Evolutionary conservation across 2,888 invertebrate genomes (phyloP).

Genomic region (Netelia inedita): DNA sequence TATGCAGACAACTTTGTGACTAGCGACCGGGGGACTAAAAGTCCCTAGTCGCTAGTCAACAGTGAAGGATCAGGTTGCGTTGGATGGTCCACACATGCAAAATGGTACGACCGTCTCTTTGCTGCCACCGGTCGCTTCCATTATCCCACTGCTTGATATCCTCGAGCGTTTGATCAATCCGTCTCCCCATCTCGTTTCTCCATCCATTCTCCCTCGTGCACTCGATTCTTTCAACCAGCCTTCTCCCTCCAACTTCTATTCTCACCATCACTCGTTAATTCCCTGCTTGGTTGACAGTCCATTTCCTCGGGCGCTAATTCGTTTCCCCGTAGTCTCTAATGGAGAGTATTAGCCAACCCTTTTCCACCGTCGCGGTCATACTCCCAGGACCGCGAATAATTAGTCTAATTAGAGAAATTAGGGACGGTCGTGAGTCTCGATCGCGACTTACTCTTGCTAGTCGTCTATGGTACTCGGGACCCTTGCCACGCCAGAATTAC

Average conservation of each 20-base stretch:
- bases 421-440: slow-evolving; percentile 49
- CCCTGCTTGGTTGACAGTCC: slow-evolving; percentile 52
- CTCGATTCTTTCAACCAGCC: slow-evolving; percentile 1
- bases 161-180: slow-evolving; percentile 2
- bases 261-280: neutral
- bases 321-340: slow-evolving; percentile 48
- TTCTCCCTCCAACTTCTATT: neutral
- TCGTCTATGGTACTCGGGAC: slow-evolving; percentile 23
- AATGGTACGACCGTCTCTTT: neutral
- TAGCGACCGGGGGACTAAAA: no score
- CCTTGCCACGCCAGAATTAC: slow-evolving; percentile 28
- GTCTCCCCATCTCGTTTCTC: neutral
- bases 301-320: slow-evolving; percentile 69
- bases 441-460: slow-evolving; percentile 32
- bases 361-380: slow-evolving; percentile 19
- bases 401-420: slow-evolving; percentile 75
- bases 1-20: no score
- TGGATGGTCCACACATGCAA: no score
- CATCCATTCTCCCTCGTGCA: neutral
- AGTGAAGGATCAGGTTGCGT: no score
- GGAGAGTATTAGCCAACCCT: neutral
- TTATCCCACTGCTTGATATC: slow-evolving; percentile 22
- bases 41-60: no score
- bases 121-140: slow-evolving; percentile 1
- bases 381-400: slow-evolving; percentile 71